Conservation (phyloP, 2,113 vertebrate species). For the Pantherophis guttatus region DNA sequence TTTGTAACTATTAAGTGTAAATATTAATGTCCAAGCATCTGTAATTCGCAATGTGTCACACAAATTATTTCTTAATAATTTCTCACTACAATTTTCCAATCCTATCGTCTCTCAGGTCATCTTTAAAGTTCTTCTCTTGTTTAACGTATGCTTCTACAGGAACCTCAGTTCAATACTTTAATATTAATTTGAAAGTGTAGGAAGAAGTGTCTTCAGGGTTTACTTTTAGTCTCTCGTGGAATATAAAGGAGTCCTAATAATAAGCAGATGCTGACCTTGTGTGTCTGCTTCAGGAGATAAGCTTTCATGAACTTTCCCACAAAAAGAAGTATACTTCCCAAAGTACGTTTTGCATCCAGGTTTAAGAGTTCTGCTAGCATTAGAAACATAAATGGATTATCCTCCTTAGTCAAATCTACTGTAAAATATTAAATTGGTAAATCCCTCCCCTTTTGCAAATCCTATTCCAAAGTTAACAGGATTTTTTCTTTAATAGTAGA, state of each 20-base stretch:
- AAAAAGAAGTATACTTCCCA: background rate
- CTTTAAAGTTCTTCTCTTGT: background rate
- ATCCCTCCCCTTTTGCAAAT: background rate
- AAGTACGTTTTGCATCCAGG: background rate
- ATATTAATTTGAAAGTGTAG: background rate
- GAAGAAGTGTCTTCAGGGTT: background rate
- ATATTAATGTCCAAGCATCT: background rate
- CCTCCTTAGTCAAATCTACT: background rate
- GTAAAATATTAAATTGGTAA: background rate
- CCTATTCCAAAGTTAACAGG: background rate
- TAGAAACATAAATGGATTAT: background rate
- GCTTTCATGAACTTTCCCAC: background rate
- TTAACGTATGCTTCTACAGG: background rate
- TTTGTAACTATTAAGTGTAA: background rate
- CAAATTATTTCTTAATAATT: background rate
- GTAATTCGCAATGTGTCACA: background rate
- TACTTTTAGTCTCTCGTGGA: background rate
- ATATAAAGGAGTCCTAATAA: background rate
- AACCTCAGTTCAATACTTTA: background rate
- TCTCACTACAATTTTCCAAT: background rate
- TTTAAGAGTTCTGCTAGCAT: background rate
- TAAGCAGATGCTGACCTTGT: conserved; percentile 3
- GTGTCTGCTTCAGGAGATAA: background rate
- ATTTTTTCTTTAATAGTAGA: background rate
- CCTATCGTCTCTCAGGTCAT: background rate